phyloP scores from a whole-genome alignment of 1,140 invertebrate genomes.

The Tetragonula clypearis region DNA sequence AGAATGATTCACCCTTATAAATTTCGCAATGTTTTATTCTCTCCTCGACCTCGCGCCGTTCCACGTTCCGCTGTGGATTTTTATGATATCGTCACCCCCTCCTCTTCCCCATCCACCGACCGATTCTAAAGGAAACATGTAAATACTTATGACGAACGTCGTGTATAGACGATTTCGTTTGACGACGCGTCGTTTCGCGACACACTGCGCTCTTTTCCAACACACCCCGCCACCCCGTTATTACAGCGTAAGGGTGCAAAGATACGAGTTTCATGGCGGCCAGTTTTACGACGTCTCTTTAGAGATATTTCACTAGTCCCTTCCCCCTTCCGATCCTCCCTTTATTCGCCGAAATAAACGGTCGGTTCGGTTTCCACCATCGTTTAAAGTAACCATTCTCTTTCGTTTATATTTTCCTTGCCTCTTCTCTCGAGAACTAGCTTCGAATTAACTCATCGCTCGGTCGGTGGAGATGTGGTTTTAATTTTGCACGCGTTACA shows the following conservation, averaged over 20 bases:
- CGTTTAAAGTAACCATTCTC: no score
- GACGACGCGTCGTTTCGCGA: constrained; percentile 57
- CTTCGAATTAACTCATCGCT: no score
- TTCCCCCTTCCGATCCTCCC: no score
- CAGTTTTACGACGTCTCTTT: constrained; percentile 71
- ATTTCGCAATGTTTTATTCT: constrained; percentile 61
- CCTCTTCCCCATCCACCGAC: background rate
- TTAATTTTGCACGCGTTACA: no score
- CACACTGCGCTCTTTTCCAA: constrained; percentile 30
- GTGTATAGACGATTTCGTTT: constrained; percentile 69
- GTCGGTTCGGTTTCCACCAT: background rate
- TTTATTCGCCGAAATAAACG: background rate
- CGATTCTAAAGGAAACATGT: constrained; percentile 53
- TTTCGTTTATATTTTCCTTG: background rate
- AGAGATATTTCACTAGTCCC: constrained; percentile 66
- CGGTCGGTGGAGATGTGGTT: no score
- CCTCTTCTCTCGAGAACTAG: no score
- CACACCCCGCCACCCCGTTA: background rate
- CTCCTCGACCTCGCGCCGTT: constrained; percentile 41
- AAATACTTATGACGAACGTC: constrained; percentile 59
- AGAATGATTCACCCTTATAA: constrained; percentile 59
- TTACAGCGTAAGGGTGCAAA: constrained; percentile 50
- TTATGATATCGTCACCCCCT: constrained; percentile 34
- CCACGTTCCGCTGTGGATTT: constrained; percentile 56
- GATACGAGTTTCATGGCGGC: constrained; percentile 72